Percentiles rank a stretch among this genome's conserved stretches.
Conservation (phyloP, 2,888 invertebrate species). For the Parascotia fuliginaria region DNA sequence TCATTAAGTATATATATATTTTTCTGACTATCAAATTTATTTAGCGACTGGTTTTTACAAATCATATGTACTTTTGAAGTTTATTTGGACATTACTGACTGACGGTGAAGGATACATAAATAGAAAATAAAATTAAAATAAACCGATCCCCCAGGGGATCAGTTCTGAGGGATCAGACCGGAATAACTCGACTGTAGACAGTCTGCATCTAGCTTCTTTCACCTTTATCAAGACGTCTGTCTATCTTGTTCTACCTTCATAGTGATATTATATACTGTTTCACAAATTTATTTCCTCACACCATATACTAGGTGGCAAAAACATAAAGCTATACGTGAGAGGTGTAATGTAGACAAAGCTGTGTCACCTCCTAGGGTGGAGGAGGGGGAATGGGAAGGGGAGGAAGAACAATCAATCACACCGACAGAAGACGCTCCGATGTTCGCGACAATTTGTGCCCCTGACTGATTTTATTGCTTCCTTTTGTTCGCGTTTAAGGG, state of each 20-base stretch:
- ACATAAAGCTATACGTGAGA: background rate
- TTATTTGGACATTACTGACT: too few relatives aligned
- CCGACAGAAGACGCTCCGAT: constrained; percentile 5
- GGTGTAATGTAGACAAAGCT: background rate
- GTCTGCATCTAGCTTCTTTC: too few relatives aligned
- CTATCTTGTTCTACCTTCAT: too few relatives aligned
- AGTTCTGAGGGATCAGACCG: too few relatives aligned
- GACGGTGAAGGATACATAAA: too few relatives aligned
- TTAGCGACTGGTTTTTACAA: background rate
- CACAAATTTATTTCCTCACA: too few relatives aligned
- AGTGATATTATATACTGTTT: too few relatives aligned
- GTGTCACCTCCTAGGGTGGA: background rate
- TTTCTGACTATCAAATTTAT: background rate
- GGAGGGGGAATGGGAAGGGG: background rate
- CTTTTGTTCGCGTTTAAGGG: constrained; percentile 2
- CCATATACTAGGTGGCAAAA: too few relatives aligned
- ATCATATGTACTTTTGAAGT: background rate
- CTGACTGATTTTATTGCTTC: constrained; percentile 29
- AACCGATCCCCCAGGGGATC: too few relatives aligned
- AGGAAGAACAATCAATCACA: constrained; percentile 23
- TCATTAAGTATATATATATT: background rate
- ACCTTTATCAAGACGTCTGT: too few relatives aligned
- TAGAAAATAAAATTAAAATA: too few relatives aligned
- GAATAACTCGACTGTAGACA: too few relatives aligned
- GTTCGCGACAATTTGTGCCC: constrained; percentile 17